phyloP scores from a whole-genome alignment of 37 sponge, comb jelly and placozoan species.

The Corticium candelabrum region DNA sequence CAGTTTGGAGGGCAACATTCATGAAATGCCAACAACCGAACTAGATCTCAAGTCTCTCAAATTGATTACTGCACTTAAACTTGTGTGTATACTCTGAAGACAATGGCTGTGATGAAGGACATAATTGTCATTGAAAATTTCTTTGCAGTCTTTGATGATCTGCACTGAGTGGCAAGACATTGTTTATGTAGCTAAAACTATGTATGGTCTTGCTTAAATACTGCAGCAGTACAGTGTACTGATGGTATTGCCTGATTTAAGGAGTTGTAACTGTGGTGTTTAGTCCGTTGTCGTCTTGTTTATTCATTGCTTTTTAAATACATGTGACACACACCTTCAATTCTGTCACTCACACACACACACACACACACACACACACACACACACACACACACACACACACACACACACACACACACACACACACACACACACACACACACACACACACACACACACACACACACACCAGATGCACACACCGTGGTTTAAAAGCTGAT shows the following conservation, averaged over 20 bases:
- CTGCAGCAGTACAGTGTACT: too few relatives aligned
- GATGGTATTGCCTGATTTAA: slow-evolving; percentile 83
- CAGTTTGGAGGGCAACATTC: too few relatives aligned
- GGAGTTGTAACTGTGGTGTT: slow-evolving; percentile 69
- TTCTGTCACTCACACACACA: neutral
- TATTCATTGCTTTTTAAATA: neutral
- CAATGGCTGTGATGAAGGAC: too few relatives aligned
- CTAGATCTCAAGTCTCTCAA: too few relatives aligned
- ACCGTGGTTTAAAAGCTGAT: neutral
- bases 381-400: neutral
- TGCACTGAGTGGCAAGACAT: too few relatives aligned
- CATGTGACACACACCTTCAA: neutral
- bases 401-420: slow-evolving; percentile 2
- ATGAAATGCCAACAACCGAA: too few relatives aligned
- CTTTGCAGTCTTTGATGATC: too few relatives aligned
- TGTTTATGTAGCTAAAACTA: slow-evolving; percentile 60
- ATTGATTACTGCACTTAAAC: too few relatives aligned
- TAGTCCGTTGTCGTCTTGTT: slow-evolving; percentile 6
- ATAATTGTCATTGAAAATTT: too few relatives aligned
- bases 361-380: neutral
- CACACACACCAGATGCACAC: neutral
- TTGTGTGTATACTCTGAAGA: too few relatives aligned
- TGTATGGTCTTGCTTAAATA: too few relatives aligned
- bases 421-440: neutral
- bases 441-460: neutral